Evolutionary conservation across 1,140 invertebrate species (phyloP).

Genomic region (Rhynchophorus ferrugineus): DNA sequence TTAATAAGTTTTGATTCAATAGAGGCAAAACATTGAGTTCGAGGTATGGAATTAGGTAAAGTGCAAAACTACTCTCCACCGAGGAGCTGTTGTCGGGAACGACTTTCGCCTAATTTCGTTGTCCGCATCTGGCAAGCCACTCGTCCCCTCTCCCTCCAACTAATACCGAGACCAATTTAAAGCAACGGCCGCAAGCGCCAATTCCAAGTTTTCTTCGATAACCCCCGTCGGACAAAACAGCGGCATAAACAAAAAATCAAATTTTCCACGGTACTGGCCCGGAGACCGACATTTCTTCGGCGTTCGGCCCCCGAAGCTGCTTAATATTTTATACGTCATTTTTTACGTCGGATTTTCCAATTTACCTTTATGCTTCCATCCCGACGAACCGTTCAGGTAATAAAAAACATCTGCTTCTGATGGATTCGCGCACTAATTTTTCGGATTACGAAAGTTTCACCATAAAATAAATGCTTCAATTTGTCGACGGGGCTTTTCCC

Average conservation of each 20-base stretch:
- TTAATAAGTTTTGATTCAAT: too few relatives aligned
- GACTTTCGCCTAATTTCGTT: neutral
- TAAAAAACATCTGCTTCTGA: constrained; percentile 27
- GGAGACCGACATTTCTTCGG: neutral
- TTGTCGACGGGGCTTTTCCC: constrained; percentile 18
- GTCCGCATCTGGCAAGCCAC: neutral
- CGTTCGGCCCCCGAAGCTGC: too few relatives aligned
- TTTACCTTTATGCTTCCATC: constrained; percentile 21
- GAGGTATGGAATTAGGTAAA: neutral
- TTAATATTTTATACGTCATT: constrained; percentile 19
- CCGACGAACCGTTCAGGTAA: constrained; percentile 16
- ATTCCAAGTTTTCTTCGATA: neutral
- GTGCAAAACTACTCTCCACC: neutral
- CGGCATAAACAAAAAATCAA: neutral
- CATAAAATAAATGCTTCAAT: constrained; percentile 27
- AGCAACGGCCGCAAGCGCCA: neutral
- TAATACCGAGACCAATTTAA: neutral
- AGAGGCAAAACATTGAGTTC: neutral
- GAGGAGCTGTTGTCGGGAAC: neutral
- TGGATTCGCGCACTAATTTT: constrained; percentile 26
- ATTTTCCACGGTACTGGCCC: constrained; percentile 1
- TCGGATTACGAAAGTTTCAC: constrained; percentile 25
- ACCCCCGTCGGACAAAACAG: neutral
- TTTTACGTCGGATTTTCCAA: constrained; percentile 17
- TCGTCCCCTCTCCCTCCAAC: neutral